Evolutionary conservation across 37 sponge, comb jelly and placozoan species (phyloP), one percentile per base, ranked within the genome.

Genomic region (Mnemiopsis leidyi): DNA sequence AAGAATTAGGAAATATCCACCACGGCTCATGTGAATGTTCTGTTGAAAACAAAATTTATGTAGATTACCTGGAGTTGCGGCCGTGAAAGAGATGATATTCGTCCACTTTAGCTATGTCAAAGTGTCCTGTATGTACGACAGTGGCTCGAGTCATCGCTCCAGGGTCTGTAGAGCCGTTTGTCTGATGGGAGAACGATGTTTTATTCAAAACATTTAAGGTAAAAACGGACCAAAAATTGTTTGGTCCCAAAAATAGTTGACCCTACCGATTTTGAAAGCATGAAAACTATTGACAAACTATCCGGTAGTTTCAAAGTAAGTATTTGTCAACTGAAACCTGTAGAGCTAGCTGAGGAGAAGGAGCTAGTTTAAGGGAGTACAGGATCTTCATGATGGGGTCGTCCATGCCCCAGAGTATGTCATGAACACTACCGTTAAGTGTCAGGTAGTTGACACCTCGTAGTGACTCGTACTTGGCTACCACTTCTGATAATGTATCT

Each of bases 161-260:
- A 36, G 90, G n/a, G 29, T 85, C 90, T 21, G 90, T 32, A 20
- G 90, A 85, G 5, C 90, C 90, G 90, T 85, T 85, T 23, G 90
- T 85, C 90, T 85, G 61, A 26, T n/a, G n/a, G n/a, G n/a, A n/a
- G n/a, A n/a, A n/a, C n/a, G n/a, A n/a, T n/a, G n/a, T n/a, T n/a
- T n/a, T n/a, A n/a, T n/a, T n/a, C n/a, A n/a, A n/a, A n/a, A n/a
- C n/a, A n/a, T n/a, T n/a, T n/a, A n/a, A n/a, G n/a, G n/a, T n/a
- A n/a, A n/a, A n/a, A n/a, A n/a, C n/a, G n/a, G n/a, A n/a, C n/a
- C n/a, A n/a, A n/a, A n/a, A n/a, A n/a, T n/a, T n/a, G n/a, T n/a
- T n/a, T n/a, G n/a, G n/a, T n/a, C n/a, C n/a, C n/a, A n/a, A n/a
- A n/a, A n/a, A n/a, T n/a, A n/a, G n/a, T n/a, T n/a, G n/a, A n/a